Base-by-base conservation (phyloP, 2,888 invertebrate genomes). In the Epinotia ramella region DNA sequence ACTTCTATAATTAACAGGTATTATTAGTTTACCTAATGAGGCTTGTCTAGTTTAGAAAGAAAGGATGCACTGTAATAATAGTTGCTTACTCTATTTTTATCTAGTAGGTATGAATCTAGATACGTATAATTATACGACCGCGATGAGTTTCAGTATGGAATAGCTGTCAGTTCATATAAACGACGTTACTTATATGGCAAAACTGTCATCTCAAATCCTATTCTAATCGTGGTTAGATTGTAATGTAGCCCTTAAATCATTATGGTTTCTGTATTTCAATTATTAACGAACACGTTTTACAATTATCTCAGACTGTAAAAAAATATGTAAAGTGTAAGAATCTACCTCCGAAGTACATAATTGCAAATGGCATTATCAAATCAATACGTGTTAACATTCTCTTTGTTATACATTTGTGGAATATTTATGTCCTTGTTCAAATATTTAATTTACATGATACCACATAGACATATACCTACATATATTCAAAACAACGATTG, bases 1-100 rank as follows among this genome's bases (percentile, higher is more conserved):
- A 79, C 78, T 78, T 78, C 77, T 73, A 77, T 80, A 70, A 74
- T 73, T 74, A 77, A 66, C 68, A 60, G 56, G 13, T 53, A 53
- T 49, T 28, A 16, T 24, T 46, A 59, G 68, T 16, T 16, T 40
- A 44, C 33, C 20, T 56, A 66, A 59, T 59, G 44, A 44, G 40
- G 57, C 40, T 56, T 5, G 44, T 20, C 40, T 12, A 6, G 18
- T 12, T 67, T 56, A 40, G 18, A 18, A 40, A 16, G 56, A 67
- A 33, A 33, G 13, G 64, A 16, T 53, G 11, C 9, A 66, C 53
- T 24, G 6, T 33, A 33, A 6, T 33, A 33, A 33, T 33, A 33
- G 33, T 33, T 33, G 3, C 33, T 33, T 33, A 33, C 6, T 49
- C 16, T 49, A 12, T 3, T 13, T 46, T 46, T 11, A 12, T 46